phyloP scores from a whole-genome alignment of 2,888 invertebrate genomes.

The Sisyra nigra region DNA sequence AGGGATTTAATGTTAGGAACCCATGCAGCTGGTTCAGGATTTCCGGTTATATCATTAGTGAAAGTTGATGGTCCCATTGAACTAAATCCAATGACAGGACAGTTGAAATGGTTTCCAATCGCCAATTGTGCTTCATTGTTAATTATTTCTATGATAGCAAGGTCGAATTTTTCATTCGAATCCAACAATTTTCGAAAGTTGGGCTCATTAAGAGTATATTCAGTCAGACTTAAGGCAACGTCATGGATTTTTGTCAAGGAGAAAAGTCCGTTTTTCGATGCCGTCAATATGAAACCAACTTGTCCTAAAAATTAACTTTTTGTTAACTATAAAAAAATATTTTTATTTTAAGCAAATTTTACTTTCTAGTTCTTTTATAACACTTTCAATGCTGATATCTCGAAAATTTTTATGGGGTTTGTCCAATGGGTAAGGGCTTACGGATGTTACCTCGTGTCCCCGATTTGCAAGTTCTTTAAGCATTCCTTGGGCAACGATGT shows the following conservation, averaged over 20 bases:
- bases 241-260: not conserved
- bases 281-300: no score
- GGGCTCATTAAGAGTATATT: constrained; percentile 11
- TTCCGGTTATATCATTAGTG: constrained; percentile 30
- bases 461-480: constrained; percentile 32
- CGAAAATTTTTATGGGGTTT: constrained; percentile 15
- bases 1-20: constrained; percentile 29
- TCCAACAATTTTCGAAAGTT: constrained; percentile 17
- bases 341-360: not conserved
- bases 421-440: constrained; percentile 19
- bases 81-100: constrained; percentile 24
- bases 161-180: constrained; percentile 25
- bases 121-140: constrained; percentile 30
- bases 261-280: not conserved
- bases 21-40: constrained; percentile 30
- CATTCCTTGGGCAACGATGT: constrained; percentile 20
- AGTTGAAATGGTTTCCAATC: constrained; percentile 22
- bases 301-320: no score
- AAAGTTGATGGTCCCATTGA: constrained; percentile 28
- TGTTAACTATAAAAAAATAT: no score
- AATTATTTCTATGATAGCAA: constrained; percentile 30
- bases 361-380: not conserved
- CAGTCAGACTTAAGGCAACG: not conserved
- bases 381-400: constrained; percentile 18
- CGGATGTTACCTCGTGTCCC: constrained; percentile 36